Conservation (phyloP, 23 tunicate species). For the Ascidia mentula region DNA sequence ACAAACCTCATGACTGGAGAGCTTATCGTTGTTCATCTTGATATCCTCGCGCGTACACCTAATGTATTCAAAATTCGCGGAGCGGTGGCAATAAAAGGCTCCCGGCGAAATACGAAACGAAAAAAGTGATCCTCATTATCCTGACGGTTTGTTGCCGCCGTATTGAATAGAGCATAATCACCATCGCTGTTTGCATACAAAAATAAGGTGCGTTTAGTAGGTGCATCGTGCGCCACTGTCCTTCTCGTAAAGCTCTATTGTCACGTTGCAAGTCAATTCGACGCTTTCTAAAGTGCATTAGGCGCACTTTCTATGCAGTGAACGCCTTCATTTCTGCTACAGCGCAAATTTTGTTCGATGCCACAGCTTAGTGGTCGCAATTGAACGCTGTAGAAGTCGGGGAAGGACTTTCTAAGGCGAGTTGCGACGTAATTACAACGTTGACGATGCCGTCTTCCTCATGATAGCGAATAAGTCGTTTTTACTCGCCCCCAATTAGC, state of each 20-base stretch:
- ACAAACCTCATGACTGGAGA: no score
- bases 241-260: neutral
- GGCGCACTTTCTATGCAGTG: conserved; percentile 1
- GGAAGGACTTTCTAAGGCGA: neutral
- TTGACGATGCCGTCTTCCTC: neutral
- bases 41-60: no score
- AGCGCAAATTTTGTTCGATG: conserved; percentile 2
- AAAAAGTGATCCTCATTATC: neutral
- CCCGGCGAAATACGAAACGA: neutral
- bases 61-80: no score
- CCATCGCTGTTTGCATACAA: conserved; percentile 1
- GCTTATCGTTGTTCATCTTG: no score
- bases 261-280: neutral
- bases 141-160: neutral
- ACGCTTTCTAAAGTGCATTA: neutral
- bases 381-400: neutral
- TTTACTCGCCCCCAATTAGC: neutral
- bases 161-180: conserved; percentile 1
- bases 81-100: neutral
- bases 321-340: neutral
- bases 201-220: neutral
- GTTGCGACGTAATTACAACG: neutral
- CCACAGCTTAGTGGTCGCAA: neutral
- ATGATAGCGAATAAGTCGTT: neutral
- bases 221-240: neutral